Conservation (phyloP, 2,888 invertebrate species). For the Acleris literana region DNA sequence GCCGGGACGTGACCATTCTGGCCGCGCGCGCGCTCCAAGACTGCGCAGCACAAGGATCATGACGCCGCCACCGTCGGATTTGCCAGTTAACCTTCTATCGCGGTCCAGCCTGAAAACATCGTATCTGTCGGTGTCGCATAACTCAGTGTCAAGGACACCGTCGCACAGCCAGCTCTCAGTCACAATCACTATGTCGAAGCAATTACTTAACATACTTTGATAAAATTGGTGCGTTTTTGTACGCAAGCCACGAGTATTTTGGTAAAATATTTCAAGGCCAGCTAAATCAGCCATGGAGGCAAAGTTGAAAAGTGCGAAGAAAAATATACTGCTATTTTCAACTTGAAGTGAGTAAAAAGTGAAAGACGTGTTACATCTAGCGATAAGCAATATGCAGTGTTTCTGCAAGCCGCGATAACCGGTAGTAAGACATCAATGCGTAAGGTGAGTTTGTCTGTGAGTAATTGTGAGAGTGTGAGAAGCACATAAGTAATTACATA, state of each 20-base stretch:
- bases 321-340: neutral
- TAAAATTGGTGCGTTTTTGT: constrained; percentile 27
- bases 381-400: too few species aligned
- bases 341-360: too few species aligned
- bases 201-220: constrained; percentile 3
- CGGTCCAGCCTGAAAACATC: constrained; percentile 13
- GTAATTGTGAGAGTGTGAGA: too few species aligned
- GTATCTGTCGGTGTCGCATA: constrained; percentile 10
- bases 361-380: too few species aligned
- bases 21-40: neutral
- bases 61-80: constrained; percentile 16
- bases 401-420: too few species aligned
- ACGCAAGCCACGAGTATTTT: constrained; percentile 33
- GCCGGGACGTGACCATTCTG: neutral
- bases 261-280: constrained; percentile 23
- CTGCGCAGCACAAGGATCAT: neutral
- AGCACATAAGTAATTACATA: too few species aligned
- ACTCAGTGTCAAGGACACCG: constrained; percentile 4
- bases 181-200: constrained; percentile 15
- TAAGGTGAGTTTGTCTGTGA: too few species aligned
- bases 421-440: too few species aligned
- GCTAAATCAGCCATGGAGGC: neutral
- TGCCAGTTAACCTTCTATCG: neutral
- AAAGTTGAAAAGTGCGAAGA: neutral
- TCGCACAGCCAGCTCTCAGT: constrained; percentile 16